A percentile compares a stretch with the other conserved stretches of the same genome.
Conservation (phyloP, 2,797 vertebrate species). For the Sebastes miniatus region DNA sequence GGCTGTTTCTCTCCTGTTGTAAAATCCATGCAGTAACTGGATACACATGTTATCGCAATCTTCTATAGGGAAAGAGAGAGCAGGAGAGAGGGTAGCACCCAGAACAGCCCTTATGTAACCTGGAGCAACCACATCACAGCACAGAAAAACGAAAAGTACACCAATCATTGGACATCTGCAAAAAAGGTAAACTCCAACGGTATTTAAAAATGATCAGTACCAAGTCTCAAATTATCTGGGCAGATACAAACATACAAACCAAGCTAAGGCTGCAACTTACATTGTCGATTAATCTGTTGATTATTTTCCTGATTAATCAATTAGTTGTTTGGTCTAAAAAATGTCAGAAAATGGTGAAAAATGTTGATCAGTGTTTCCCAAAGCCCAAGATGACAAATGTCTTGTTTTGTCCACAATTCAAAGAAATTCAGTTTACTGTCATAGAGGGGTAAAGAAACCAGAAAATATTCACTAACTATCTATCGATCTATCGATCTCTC, state of each 20-base stretch:
- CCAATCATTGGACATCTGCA: not conserved
- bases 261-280: too few relatives aligned
- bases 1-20: slow-evolving; percentile 54
- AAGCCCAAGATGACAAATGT: too few relatives aligned
- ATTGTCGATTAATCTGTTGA: too few relatives aligned
- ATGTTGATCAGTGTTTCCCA: too few relatives aligned
- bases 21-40: slow-evolving; percentile 65
- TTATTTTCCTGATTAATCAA: too few relatives aligned
- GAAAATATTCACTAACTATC: too few relatives aligned
- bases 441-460: too few relatives aligned
- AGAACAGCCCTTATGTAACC: not conserved
- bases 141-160: not conserved
- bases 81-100: not conserved
- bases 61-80: slow-evolving; percentile 26
- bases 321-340: too few relatives aligned
- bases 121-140: not conserved
- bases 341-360: too few relatives aligned
- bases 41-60: slow-evolving; percentile 58
- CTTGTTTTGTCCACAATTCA: too few relatives aligned
- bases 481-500: too few relatives aligned
- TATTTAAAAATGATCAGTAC: not conserved
- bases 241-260: not conserved
- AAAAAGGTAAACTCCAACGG: not conserved
- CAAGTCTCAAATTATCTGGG: not conserved
- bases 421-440: too few relatives aligned